Conservation (phyloP, 2,797 vertebrate genomes). For the Cyprinella venusta region DNA sequence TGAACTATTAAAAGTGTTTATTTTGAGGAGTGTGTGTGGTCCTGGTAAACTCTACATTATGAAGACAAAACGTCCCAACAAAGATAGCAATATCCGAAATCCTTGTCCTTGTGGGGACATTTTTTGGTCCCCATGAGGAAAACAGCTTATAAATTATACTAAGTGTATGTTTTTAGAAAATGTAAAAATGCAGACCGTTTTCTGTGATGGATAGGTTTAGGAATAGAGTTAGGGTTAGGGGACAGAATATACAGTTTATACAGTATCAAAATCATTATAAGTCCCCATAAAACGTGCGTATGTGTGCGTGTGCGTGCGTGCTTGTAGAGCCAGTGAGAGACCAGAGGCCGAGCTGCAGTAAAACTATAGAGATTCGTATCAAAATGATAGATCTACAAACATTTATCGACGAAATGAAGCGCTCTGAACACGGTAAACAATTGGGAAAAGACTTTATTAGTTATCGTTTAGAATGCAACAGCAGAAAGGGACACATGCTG, state of each 20-base stretch:
- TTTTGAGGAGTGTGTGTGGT: background rate
- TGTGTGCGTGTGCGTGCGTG: constrained; percentile 61
- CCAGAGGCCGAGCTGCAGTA: constrained; percentile 70
- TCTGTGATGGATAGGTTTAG: background rate
- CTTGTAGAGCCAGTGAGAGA: constrained; percentile 61
- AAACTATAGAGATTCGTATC: constrained; percentile 65
- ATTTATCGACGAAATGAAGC: constrained; percentile 86
- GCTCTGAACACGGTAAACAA: constrained; percentile 93
- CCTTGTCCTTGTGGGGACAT: background rate
- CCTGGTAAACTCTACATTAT: background rate
- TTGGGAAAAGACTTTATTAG: constrained; percentile 99
- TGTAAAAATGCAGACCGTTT: background rate
- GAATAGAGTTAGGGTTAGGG: constrained; percentile 54
- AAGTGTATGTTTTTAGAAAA: background rate
- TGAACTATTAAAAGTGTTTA: background rate
- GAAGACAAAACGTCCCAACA: no score
- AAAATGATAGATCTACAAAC: constrained; percentile 63
- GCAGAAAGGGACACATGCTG: constrained; percentile 98
- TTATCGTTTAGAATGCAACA: constrained; percentile 99
- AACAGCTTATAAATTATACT: background rate
- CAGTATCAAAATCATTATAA: background rate
- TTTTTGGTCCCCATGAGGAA: background rate
- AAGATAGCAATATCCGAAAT: background rate
- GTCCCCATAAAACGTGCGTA: constrained; percentile 28
- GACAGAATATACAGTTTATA: constrained; percentile 50